Evolutionary conservation across 2,888 invertebrate genomes (phyloP).

Genomic region (Podabrus alpinus): DNA sequence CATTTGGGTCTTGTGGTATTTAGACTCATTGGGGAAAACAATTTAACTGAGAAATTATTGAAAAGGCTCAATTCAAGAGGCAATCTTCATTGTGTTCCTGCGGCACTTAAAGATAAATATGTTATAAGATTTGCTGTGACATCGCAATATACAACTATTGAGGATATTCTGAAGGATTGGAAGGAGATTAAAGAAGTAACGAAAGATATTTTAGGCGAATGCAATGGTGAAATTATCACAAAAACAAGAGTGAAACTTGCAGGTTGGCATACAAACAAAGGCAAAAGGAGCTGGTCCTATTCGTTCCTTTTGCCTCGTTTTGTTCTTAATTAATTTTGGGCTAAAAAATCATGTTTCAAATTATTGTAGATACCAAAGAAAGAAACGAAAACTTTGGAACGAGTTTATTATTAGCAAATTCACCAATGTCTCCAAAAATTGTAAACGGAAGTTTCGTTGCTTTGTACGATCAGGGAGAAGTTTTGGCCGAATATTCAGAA

Average conservation of each 20-base stretch:
- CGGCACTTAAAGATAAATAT: slow-evolving; percentile 85
- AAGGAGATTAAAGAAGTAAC: slow-evolving; percentile 78
- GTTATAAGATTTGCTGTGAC: slow-evolving; percentile 95
- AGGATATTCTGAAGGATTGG: slow-evolving; percentile 86
- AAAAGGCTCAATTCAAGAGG: slow-evolving; percentile 88
- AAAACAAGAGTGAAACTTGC: slow-evolving; percentile 73
- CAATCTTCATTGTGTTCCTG: slow-evolving; percentile 91
- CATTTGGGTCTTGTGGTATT: slow-evolving; percentile 91
- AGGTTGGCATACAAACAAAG: slow-evolving; percentile 61
- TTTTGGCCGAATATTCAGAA: slow-evolving; percentile 73
- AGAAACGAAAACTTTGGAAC: slow-evolving; percentile 89
- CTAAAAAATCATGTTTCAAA: slow-evolving; percentile 22
- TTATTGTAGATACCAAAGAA: slow-evolving; percentile 74
- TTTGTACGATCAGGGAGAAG: slow-evolving; percentile 80
- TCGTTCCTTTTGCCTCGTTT: too few relatives aligned
- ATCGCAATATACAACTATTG: slow-evolving; percentile 80
- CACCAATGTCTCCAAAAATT: slow-evolving; percentile 95
- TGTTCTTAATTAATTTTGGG: too few relatives aligned
- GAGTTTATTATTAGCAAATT: slow-evolving; percentile 89
- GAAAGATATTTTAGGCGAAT: slow-evolving; percentile 69
- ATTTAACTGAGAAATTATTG: slow-evolving; percentile 83
- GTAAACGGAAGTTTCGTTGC: slow-evolving; percentile 93
- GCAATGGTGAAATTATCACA: slow-evolving; percentile 57
- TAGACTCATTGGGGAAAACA: slow-evolving; percentile 82
- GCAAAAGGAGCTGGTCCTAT: too few relatives aligned